Evolutionary conservation across 2,113 vertebrate genomes (phyloP).

Genomic region (Chloropsis cyanopogon): DNA sequence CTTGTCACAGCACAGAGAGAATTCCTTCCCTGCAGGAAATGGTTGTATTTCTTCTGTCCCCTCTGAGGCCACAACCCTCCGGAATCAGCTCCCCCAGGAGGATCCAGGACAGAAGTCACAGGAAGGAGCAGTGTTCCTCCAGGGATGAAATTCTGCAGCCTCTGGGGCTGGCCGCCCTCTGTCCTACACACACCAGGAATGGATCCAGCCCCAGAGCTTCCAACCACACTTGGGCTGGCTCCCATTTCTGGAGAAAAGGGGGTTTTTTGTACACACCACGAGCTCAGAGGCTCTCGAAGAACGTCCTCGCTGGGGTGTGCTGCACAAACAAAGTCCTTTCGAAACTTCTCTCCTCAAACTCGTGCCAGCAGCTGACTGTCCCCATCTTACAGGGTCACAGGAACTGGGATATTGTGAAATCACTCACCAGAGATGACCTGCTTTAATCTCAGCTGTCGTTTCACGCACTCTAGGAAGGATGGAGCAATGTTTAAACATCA

Average conservation of each 20-base stretch:
- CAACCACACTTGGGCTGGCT: neutral
- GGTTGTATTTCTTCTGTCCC: neutral
- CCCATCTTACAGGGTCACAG: neutral
- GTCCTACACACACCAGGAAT: neutral
- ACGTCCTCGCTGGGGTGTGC: neutral
- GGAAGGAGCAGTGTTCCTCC: neutral
- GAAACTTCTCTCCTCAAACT: neutral
- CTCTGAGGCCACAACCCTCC: neutral
- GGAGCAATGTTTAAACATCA: conserved; percentile 28
- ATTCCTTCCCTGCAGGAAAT: neutral
- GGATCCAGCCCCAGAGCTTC: neutral
- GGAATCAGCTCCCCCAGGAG: neutral
- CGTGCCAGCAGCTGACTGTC: neutral
- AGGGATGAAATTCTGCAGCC: neutral
- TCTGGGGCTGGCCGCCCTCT: neutral
- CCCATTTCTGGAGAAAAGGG: neutral
- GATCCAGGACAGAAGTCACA: neutral
- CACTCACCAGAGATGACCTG: neutral
- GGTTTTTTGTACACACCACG: neutral
- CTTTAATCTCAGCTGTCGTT: conserved; percentile 27
- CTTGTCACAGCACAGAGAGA: neutral
- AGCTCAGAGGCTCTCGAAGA: neutral
- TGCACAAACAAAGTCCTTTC: neutral
- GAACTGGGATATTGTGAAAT: conserved; percentile 46
- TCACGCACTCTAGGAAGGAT: conserved; percentile 40